A percentile compares a stretch with the other conserved stretches of the same genome.
Conservation (phyloP, 2,113 vertebrate species). For the Grus americana region DNA sequence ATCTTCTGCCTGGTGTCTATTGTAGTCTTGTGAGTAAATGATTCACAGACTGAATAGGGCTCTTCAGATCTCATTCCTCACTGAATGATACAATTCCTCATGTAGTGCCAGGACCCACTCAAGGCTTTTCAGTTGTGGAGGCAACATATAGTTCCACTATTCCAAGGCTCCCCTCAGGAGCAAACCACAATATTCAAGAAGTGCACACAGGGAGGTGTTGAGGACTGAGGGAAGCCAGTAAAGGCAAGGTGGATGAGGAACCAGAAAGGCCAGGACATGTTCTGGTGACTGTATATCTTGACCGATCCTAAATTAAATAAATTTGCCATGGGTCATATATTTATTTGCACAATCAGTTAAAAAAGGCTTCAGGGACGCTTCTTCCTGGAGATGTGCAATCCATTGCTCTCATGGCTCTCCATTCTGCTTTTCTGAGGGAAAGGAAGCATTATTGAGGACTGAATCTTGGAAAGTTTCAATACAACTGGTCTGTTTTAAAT, state of each 20-base stretch:
- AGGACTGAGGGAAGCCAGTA: background rate
- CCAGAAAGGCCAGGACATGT: background rate
- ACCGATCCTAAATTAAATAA: background rate
- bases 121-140: slow-evolving; percentile 24
- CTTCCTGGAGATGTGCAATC: background rate
- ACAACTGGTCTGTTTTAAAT: background rate
- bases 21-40: slow-evolving; percentile 45
- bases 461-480: background rate
- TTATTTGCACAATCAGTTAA: background rate
- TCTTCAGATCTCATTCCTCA: slow-evolving; percentile 46
- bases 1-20: slow-evolving; percentile 32
- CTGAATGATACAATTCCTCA: slow-evolving; percentile 27
- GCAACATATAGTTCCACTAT: background rate
- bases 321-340: background rate
- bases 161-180: background rate
- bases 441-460: background rate
- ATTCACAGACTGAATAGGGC: slow-evolving; percentile 16
- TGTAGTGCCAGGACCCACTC: slow-evolving; percentile 14
- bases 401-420: background rate
- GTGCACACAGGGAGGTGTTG: background rate
- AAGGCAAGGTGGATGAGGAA: background rate
- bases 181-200: background rate
- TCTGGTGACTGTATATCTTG: background rate
- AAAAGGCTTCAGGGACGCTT: background rate
- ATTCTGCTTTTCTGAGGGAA: background rate